Evolutionary conservation across 2,888 invertebrate genomes (phyloP), one percentile per base, ranked within the genome.

Genomic region (Noctua fimbriata): DNA sequence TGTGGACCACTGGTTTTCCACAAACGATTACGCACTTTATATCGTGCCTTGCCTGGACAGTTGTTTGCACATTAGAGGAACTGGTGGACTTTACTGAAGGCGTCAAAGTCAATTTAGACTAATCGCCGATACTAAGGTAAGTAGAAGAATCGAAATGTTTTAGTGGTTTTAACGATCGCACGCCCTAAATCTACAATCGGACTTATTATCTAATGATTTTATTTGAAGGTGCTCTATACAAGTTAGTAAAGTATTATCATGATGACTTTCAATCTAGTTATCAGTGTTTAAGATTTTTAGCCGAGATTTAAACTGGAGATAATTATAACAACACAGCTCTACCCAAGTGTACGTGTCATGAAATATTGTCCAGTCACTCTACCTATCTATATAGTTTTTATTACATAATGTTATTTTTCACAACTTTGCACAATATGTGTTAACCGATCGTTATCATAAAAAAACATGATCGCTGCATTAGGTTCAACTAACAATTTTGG

Each of bases 291-390:
- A 58, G 28, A 41, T 41, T 49, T 76, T 76, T 24, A 49, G 32
- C 28, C 18, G 2, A 49, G 24, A 24, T 63, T 76, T 28, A 32
- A 49, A 76, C 28, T 9, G 28, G 3, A 21, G n/a, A 63, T 76
- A 49, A 49, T 14, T 60, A 49, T 63, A 24, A 32, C 14, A 44
- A 24, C 18, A 60, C 28, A 32, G 18, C 60, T 14, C 28, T 7
- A 60, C n/a, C 32, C 18, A 32, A 65, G n/a, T 24, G 32, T 24
- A 21, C 69, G 36, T 47, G 69, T 21, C 55, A 60, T 78, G 28
- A 24, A 58, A 69, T 47, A 36, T 47, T 58, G 36, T 47, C 44
- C 5, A 71, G 44, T 79, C 70, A 79, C 14, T 47, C 24, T 28
- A 28, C 10, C 21, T 70, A 36, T 36, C 36, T 36, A 21, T 6